Conservation (phyloP, 2,113 vertebrate genomes). For the Toxotes jaculatrix region DNA sequence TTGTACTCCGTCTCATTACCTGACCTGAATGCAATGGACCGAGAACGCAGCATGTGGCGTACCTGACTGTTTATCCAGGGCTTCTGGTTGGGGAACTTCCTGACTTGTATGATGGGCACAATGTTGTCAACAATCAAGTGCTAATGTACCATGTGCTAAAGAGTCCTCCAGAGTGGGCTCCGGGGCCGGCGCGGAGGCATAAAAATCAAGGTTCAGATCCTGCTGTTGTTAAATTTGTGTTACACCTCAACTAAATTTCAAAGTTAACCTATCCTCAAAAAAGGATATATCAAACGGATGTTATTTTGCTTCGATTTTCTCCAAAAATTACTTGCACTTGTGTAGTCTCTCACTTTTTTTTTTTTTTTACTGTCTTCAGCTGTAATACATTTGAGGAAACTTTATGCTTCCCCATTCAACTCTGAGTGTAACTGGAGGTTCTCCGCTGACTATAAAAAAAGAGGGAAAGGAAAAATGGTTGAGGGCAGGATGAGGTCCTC, state of each 20-base stretch:
- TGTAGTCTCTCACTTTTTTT: constrained; percentile 9
- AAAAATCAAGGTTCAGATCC: constrained; percentile 62
- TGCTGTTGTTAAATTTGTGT: constrained; percentile 50
- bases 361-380: constrained; percentile 74
- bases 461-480: constrained; percentile 80
- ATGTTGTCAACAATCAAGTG: no score
- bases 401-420: constrained; percentile 81
- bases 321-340: constrained; percentile 58
- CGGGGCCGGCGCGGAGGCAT: no score
- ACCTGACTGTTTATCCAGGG: no score
- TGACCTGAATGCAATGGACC: no score
- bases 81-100: no score
- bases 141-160: no score
- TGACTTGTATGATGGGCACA: no score
- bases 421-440: constrained; percentile 80
- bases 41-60: no score
- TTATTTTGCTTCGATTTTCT: constrained; percentile 35
- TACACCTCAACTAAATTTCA: constrained; percentile 36
- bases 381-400: constrained; percentile 83
- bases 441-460: constrained; percentile 76
- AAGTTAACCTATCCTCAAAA: constrained; percentile 50
- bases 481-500: constrained; percentile 79
- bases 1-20: no score
- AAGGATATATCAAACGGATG: background rate
- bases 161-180: no score